phyloP scores from a whole-genome alignment of 2,888 invertebrate species.

The Lymantria dispar region DNA sequence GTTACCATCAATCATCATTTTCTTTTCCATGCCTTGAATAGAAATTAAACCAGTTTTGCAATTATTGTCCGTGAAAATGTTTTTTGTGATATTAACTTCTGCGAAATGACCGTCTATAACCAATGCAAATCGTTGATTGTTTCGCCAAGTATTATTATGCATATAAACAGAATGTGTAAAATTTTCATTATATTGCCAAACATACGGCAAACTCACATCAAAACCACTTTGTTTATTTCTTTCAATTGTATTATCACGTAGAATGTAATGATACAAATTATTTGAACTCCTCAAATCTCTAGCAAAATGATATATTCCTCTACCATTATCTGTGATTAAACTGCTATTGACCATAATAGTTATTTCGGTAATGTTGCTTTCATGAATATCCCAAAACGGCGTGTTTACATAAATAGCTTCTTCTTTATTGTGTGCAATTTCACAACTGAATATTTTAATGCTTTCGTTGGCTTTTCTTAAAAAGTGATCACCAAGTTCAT shows the following conservation, averaged over 20 bases:
- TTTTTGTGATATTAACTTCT: slow-evolving; percentile 92
- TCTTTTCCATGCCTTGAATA: slow-evolving; percentile 98
- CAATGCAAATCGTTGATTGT: slow-evolving; percentile 92
- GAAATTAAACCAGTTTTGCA: slow-evolving; percentile 92
- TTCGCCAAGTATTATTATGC: slow-evolving; percentile 92
- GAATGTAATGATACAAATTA: slow-evolving; percentile 97
- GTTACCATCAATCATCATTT: slow-evolving; percentile 91
- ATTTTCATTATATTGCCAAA: slow-evolving; percentile 97
- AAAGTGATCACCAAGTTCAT: slow-evolving; percentile 93
- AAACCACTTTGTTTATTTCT: slow-evolving; percentile 94
- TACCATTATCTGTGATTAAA: slow-evolving; percentile 92
- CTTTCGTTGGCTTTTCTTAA: slow-evolving; percentile 94
- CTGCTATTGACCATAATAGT: slow-evolving; percentile 94
- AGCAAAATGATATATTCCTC: slow-evolving; percentile 94
- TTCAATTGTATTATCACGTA: slow-evolving; percentile 93
- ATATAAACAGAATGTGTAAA: slow-evolving; percentile 95
- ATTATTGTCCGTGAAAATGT: slow-evolving; percentile 91
- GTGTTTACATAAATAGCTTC: slow-evolving; percentile 93
- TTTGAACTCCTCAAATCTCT: slow-evolving; percentile 97
- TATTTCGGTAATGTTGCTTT: slow-evolving; percentile 94
- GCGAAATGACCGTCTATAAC: slow-evolving; percentile 97
- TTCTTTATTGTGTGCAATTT: slow-evolving; percentile 89
- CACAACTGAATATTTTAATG: slow-evolving; percentile 89
- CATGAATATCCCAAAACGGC: slow-evolving; percentile 92
- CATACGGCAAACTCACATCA: slow-evolving; percentile 94